These are phyloP conservation scores for Atta cephalotes DNA, from an alignment of 1,140 invertebrate genomes.

Conservation along the genomic window DNA sequence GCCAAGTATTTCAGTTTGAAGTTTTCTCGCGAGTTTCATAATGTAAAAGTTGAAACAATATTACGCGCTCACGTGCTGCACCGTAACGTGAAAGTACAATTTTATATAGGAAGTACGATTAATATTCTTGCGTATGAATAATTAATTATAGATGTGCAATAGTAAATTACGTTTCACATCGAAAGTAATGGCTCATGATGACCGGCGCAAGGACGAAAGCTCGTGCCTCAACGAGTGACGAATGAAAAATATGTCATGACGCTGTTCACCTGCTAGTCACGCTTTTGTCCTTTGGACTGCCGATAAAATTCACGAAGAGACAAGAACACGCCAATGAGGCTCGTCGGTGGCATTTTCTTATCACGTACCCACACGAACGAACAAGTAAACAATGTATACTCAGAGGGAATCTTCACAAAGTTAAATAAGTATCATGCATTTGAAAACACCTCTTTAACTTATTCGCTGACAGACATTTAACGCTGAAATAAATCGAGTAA, in stretches of 20 bases:
- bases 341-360: slow-evolving; percentile 17
- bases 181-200: slow-evolving; percentile 45
- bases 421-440: slow-evolving; percentile 13
- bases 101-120: not conserved
- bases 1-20: not conserved
- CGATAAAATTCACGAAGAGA: slow-evolving; percentile 13
- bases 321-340: slow-evolving; percentile 6
- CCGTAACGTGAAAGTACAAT: not conserved
- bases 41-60: slow-evolving; percentile 9
- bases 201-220: slow-evolving; percentile 35
- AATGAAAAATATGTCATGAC: slow-evolving; percentile 56
- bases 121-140: slow-evolving; percentile 53
- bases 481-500: slow-evolving; percentile 25
- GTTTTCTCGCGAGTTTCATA: not conserved
- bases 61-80: not conserved
- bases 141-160: slow-evolving; percentile 33
- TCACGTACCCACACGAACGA: not conserved
- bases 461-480: slow-evolving; percentile 34
- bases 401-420: not conserved
- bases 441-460: not conserved
- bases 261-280: slow-evolving; percentile 54
- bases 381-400: not conserved
- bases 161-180: slow-evolving; percentile 2
- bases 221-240: slow-evolving; percentile 14
- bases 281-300: slow-evolving; percentile 69